Base-by-base conservation (phyloP, 35 echinoderm and acorn worm species). In the Stichopus chloronotus region DNA sequence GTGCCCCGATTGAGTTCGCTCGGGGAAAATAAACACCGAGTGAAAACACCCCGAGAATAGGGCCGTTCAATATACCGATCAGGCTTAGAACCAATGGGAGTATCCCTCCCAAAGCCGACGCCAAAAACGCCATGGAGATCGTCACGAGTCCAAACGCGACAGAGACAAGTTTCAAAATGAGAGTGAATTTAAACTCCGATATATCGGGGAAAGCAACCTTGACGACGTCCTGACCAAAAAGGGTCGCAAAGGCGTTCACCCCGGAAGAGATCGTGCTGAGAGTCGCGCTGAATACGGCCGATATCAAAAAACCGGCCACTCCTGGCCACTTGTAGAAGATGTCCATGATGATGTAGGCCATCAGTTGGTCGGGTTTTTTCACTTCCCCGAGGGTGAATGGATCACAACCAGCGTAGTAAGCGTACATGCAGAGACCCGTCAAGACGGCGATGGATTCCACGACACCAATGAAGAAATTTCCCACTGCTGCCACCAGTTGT, bases 21-120 rank as follows among this genome's bases (percentile, higher is more conserved):
- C 92, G 79, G 8, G 92, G 86, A 22, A 94, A 94, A 25, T 87
- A 94, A 10, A 94, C 25, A 8, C 92, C 92, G 5, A 94, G 54
- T 14, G 58, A 87, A 21, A 94, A 94, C 5, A 94, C 68, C 0
- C 92, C 92, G 2, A 94, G 63, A 59, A 94, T 79, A 5, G 92
- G 92, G 16, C 83, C 92, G 11, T 76, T 60, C 11, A 94, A 77
- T 30, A 94, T 87, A 14, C 84, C 84, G 13, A 76, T 55, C 2
- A 94, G 56, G 19, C 83, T 87, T 8, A 94, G 30, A 25, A 59
- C 85, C 4, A 88, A 54, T 7, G 84, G 72, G 23, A 94, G 74
- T 5, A 94, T 52, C 21, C 72, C 72, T 13, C 85, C 92, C 30
- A 94, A 65, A 53, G 68, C 17, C 12, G 92, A 88, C 30, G 76